Evolutionary conservation across 2,797 vertebrate species (phyloP).

Genomic region (Acanthurus leucopareius): DNA sequence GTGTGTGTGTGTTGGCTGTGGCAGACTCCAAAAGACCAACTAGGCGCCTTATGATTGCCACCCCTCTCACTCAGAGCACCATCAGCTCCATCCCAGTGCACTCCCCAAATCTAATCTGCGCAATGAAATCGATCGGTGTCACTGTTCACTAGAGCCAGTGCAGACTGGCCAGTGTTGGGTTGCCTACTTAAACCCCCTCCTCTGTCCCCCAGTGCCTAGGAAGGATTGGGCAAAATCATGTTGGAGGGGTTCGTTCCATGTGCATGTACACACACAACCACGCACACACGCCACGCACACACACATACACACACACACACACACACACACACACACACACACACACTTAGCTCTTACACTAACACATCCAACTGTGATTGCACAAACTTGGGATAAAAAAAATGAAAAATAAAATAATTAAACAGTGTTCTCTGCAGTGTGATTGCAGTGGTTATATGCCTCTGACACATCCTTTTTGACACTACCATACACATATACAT

Average conservation of each 20-base stretch:
- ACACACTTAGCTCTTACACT: constrained; percentile 14
- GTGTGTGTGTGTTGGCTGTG: constrained; percentile 47
- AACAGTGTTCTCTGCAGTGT: background rate
- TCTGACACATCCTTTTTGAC: constrained; percentile 9
- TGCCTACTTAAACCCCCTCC: constrained; percentile 48
- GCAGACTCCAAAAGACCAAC: constrained; percentile 66
- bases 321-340: constrained; percentile 15
- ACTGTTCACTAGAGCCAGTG: constrained; percentile 31
- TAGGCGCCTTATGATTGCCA: constrained; percentile 68
- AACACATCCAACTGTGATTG: constrained; percentile 22
- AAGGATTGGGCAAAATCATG: constrained; percentile 33
- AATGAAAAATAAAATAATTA: background rate
- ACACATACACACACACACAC: constrained; percentile 19
- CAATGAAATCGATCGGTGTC: constrained; percentile 68
- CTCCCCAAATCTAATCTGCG: constrained; percentile 75
- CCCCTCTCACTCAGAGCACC: constrained; percentile 52
- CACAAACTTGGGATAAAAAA: constrained; percentile 12
- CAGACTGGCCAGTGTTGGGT: constrained; percentile 55
- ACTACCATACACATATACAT: background rate
- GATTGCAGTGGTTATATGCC: background rate
- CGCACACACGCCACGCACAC: too few relatives aligned
- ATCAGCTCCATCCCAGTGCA: constrained; percentile 59
- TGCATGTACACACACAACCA: constrained; percentile 26
- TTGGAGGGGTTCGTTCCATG: constrained; percentile 15
- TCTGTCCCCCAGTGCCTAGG: background rate